A percentile compares a stretch with the other conserved stretches of the same genome.
phyloP scores from a whole-genome alignment of 1,140 invertebrate genomes.

The Pseudomyrmex concolor region DNA sequence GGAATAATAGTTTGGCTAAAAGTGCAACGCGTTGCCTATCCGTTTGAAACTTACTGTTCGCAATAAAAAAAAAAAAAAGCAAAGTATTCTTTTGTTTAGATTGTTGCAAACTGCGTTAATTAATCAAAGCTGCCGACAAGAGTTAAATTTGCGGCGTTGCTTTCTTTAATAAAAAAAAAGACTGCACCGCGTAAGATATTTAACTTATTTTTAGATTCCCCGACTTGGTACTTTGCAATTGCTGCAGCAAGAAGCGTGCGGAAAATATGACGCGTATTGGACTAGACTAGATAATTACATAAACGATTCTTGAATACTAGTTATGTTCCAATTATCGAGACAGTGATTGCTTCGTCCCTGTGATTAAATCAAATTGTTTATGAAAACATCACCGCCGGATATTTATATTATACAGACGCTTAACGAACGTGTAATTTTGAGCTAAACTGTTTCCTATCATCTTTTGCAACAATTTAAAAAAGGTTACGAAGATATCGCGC shows the following conservation, averaged over 20 bases:
- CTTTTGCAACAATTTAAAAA: conserved; percentile 36
- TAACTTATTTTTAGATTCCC: background rate
- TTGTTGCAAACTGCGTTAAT: too few relatives aligned
- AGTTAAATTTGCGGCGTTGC: too few relatives aligned
- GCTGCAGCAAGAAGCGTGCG: background rate
- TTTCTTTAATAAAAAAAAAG: background rate
- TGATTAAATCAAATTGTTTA: conserved; percentile 34
- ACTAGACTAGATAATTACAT: conserved; percentile 13
- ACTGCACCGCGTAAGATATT: background rate
- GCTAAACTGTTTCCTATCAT: background rate
- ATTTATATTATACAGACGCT: background rate
- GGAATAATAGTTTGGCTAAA: conserved; percentile 19
- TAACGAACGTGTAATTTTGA: conserved; percentile 9
- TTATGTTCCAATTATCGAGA: conserved; percentile 26
- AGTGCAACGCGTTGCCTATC: background rate
- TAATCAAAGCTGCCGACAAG: too few relatives aligned
- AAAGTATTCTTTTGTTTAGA: too few relatives aligned
- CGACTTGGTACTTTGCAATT: background rate
- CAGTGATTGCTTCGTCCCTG: background rate
- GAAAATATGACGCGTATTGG: background rate
- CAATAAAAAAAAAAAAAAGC: background rate
- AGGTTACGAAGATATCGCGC: background rate
- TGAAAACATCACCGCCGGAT: background rate
- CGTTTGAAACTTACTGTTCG: background rate
- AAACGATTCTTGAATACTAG: background rate